Base-by-base conservation (phyloP, 2,113 vertebrate genomes). In the Brienomyrus brachyistius region DNA sequence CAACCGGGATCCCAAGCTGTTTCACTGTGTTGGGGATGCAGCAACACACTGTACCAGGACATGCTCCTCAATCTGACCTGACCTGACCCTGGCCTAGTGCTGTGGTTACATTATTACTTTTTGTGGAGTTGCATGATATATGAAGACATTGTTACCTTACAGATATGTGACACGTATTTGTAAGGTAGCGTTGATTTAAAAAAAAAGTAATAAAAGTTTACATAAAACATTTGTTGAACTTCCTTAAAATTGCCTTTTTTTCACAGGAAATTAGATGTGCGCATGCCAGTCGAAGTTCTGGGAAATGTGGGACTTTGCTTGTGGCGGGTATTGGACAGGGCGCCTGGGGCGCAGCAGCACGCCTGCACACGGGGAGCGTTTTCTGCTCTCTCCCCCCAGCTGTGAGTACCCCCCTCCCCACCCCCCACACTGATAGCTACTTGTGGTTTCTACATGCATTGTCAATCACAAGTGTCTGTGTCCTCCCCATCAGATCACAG, bases 401-500 rank as follows among this genome's bases (percentile, higher is more conserved):
- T 31, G 90, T 90, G n/a, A 88, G 90, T 45, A 40, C 3, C 11
- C 19, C 54, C 3, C 23, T 2, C 43, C 45, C 27, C 40, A 1
- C 40, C 23, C n/a, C 31, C 31, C 17, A 21, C 21, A 48, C 45
- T 45, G 11, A 5, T 31, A 50, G 21, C 45, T 31, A 31, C n/a
- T 0, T 47, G 21, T 40, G 43, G 19, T 82, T 45, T 15, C 9
- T 84, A 10, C 15, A 15, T 80, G 31, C 74, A 43, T 43, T 8
- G 31, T 17, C 6, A 43, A 2, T 43, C 74, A 15, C 35, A 43
- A 31, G 83, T 51, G 62, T n/a, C 17, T 84, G 91, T 91, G 90
- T 77, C 88, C 90, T 92, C 88, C 91, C n/a, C 88, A 93, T 90
- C 93, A 99, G 98, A 93, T 99, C 83, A 96, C 95, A 0, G 40